Evolutionary conservation across 2,888 invertebrate genomes (phyloP).

Genomic region (Clanis bilineata): DNA sequence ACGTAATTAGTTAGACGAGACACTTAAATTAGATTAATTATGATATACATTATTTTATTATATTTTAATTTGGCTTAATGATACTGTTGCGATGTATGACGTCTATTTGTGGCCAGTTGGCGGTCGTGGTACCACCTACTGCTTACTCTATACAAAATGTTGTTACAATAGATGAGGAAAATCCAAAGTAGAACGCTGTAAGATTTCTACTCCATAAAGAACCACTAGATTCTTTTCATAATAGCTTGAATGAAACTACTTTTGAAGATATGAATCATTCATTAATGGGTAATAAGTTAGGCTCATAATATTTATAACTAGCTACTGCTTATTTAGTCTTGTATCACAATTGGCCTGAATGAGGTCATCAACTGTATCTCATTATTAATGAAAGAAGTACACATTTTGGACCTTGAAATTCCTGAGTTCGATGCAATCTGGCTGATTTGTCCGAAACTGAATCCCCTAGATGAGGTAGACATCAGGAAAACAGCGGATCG

Average conservation of each 20-base stretch:
- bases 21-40: constrained; percentile 2
- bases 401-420: too few species aligned
- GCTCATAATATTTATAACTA: too few species aligned
- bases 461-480: too few species aligned
- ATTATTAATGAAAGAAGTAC: too few species aligned
- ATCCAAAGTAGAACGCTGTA: neutral
- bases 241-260: neutral
- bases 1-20: constrained; percentile 15
- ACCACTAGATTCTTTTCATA: neutral
- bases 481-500: too few species aligned
- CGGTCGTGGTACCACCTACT: constrained; percentile 15
- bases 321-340: too few species aligned
- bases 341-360: too few species aligned
- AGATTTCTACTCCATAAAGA: neutral
- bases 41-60: neutral
- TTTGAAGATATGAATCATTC: neutral
- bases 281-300: neutral
- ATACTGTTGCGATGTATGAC: constrained; percentile 21
- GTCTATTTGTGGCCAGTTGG: constrained; percentile 22
- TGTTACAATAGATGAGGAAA: neutral
- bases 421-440: too few species aligned
- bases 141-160: neutral
- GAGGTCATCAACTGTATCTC: too few species aligned
- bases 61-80: constrained; percentile 18
- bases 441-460: too few species aligned